Base-by-base conservation (phyloP, 2,113 vertebrate genomes). In the Anoura caudifer region DNA sequence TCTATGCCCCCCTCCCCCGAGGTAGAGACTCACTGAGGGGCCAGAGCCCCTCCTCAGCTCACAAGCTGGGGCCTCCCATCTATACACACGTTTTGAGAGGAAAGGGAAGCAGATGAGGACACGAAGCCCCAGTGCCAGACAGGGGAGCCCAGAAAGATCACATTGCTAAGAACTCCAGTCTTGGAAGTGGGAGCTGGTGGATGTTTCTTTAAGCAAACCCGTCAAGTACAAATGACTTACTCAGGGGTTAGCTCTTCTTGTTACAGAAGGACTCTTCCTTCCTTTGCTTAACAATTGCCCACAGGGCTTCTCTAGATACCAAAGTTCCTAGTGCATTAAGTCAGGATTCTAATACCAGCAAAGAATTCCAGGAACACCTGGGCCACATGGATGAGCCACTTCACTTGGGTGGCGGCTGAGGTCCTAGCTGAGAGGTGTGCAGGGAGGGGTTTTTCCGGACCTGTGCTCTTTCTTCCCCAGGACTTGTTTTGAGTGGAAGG, bases 101-200 rank as follows among this genome's bases (percentile, higher is more conserved):
- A 96, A 93, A 93, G 33, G 95, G 97, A 96, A 95, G 65, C 82
- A 95, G 96, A 89, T 91, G 94, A n/a, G 50, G 76, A 45, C 38
- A 56, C 3, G 56, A 83, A 85, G 61, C 13, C 31, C 15, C 2
- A 16, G 17, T 16, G 26, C 61, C 43, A 26, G 22, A 63, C 54
- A 8, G 5, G 19, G 33, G 56, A 59, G 7, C 33, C 13, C 3
- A 24, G 76, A 56, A 79, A 43, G 26, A 28, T 6, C 24, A 4
- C 17, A 41, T 36, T 73, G 73, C 70, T 63, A 91, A 90, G 89
- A 89, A 96, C 82, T 84, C 83, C 9, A 38, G 75, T 85, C 26
- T 43, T 0, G 19, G 95, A 93, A 95, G 70, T 47, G 65, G 94
- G 77, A 95, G 92, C 97, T 86, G 72, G 94, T 77, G 76, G 98